These are phyloP conservation scores for Drosophila koepferae DNA, from an alignment of 2,888 invertebrate species.

Conservation along the genomic window DNA sequence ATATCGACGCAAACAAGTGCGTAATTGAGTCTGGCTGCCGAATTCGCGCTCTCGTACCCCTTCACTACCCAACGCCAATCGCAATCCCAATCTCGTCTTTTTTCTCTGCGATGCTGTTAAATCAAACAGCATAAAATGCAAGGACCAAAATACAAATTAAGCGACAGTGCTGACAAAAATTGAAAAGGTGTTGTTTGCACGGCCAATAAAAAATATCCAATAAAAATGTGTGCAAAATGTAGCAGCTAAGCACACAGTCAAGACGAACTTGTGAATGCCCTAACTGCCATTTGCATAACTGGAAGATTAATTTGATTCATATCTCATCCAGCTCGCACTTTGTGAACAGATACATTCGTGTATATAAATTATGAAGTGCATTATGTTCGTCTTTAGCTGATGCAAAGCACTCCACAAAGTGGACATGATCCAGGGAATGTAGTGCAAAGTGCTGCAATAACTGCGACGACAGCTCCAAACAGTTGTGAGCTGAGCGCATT, in stretches of 20 bases:
- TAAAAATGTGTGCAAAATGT: not conserved
- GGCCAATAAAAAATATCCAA: conserved; percentile 15
- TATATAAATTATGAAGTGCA: too few relatives aligned
- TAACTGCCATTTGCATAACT: not conserved
- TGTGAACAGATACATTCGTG: too few relatives aligned
- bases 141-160: conserved; percentile 64
- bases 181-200: conserved; percentile 60
- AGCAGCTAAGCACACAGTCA: not conserved
- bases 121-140: conserved; percentile 67
- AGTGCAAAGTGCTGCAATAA: conserved; percentile 7
- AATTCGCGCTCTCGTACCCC: not conserved
- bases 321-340: too few relatives aligned
- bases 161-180: conserved; percentile 41
- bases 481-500: conserved; percentile 20
- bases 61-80: too few relatives aligned
- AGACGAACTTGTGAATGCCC: conserved; percentile 13
- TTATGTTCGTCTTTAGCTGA: not conserved
- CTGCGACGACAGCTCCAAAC: conserved; percentile 32
- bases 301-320: too few relatives aligned
- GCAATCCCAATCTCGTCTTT: not conserved
- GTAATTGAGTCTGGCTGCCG: conserved; percentile 68
- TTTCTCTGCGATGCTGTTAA: conserved; percentile 24
- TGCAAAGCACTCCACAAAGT: conserved; percentile 9
- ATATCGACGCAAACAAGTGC: conserved; percentile 67
- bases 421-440: not conserved